Percentiles rank a stretch among this genome's conserved stretches.
Evolutionary conservation across 1,140 invertebrate species (phyloP).

Genomic region (Drosophila biarmipes): DNA sequence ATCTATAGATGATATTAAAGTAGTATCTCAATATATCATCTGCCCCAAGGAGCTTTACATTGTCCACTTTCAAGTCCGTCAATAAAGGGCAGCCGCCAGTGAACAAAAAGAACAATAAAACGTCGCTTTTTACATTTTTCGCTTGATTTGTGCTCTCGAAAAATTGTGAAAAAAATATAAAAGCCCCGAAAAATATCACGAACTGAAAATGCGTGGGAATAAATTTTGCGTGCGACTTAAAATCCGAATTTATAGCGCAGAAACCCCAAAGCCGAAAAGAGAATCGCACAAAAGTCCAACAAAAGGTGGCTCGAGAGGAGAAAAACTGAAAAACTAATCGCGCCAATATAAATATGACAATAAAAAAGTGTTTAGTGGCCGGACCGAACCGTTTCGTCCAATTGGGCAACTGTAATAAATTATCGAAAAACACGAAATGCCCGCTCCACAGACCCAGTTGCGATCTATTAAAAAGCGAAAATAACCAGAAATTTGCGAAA

Average conservation of each 20-base stretch:
- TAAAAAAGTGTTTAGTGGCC: slow-evolving; percentile 62
- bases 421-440: slow-evolving; percentile 81
- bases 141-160: slow-evolving; percentile 50
- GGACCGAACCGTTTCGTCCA: slow-evolving; percentile 47
- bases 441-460: slow-evolving; percentile 64
- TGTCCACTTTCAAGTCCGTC: slow-evolving; percentile 11
- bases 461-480: slow-evolving; percentile 66
- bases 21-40: neutral
- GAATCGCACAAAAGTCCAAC: slow-evolving; percentile 47
- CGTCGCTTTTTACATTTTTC: slow-evolving; percentile 34
- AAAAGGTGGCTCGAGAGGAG: slow-evolving; percentile 32
- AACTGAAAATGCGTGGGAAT: slow-evolving; percentile 81
- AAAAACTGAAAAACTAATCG: slow-evolving; percentile 73
- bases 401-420: slow-evolving; percentile 83
- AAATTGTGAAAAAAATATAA: slow-evolving; percentile 35
- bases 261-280: slow-evolving; percentile 25
- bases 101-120: slow-evolving; percentile 47
- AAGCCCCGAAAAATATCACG: slow-evolving; percentile 61
- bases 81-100: slow-evolving; percentile 17
- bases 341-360: slow-evolving; percentile 73
- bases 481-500: slow-evolving; percentile 56
- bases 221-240: slow-evolving; percentile 70
- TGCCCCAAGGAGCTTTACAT: slow-evolving; percentile 5
- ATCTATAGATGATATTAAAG: neutral
- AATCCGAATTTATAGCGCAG: slow-evolving; percentile 38